Evolutionary conservation across 2,888 invertebrate genomes (phyloP), one percentile per base, ranked within the genome.

Genomic region (Philereme vetulata): DNA sequence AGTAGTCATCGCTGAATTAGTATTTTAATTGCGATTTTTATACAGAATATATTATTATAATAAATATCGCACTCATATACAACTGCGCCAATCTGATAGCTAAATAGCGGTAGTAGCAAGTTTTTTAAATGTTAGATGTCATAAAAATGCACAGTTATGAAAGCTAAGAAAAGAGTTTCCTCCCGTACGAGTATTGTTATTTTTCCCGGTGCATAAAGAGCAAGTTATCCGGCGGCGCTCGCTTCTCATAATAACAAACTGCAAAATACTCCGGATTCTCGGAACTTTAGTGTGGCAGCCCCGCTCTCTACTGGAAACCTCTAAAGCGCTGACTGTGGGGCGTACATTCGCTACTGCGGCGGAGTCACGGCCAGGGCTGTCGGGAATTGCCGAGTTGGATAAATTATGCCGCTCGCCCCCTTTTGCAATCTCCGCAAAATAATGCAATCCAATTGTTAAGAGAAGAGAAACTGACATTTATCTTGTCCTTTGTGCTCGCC

Each of bases 241-340:
- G 75, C 78, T 81, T 82, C 80, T 83, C 79, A 84, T 86, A 88
- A 86, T 86, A 88, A 87, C 88, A 86, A 86, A 87, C 86, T 89
- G 87, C 86, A 81, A 85, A 90, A 88, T 86, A 83, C 84, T 86
- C 82, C 77, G 86, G 86, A 88, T 88, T 90, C 90, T 81, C 82
- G 74, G 81, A 88, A 89, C 85, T 90, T 88, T 83, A 83, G 81
- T 84, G 82, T 78, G 80, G 57, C 83, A 79, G 76, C 79, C 74
- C 75, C 81, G 76, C 78, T 81, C 80, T 76, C 79, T 75, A 79
- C 75, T 83, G 81, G 85, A 86, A 88, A 83, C 86, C 88, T 86
- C 78, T 83, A 87, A 88, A 89, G 85, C 88, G 90, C 90, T 88
- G 88, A 88, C 88, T 83, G 78, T 76, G 80, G 79, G 79, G 82